Evolutionary conservation across 2,797 vertebrate species (phyloP).

Genomic region (Merluccius polli): DNA sequence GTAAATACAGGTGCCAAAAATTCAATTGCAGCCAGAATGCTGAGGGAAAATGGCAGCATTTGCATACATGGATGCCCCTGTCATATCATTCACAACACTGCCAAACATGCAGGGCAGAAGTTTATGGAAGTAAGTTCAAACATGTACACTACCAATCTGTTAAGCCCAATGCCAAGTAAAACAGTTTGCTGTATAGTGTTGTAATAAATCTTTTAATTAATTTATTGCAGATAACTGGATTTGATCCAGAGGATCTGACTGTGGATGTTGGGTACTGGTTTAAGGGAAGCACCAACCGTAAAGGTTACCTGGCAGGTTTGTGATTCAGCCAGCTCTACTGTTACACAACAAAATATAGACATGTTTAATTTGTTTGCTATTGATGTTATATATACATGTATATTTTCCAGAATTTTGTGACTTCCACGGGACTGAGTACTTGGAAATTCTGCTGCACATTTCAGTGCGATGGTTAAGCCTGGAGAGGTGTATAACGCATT

Average conservation of each 20-base stretch:
- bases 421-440: slow-evolving; percentile 9
- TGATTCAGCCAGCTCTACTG: slow-evolving; percentile 12
- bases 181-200: not conserved
- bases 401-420: not conserved
- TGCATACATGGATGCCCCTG: slow-evolving; percentile 9
- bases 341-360: slow-evolving; percentile 8
- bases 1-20: slow-evolving; percentile 25
- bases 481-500: slow-evolving; percentile 14
- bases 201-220: slow-evolving; percentile 5
- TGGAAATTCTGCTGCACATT: slow-evolving; percentile 16
- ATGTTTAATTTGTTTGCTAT: slow-evolving; percentile 11
- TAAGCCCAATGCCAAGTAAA: slow-evolving; percentile 14
- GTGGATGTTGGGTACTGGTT: slow-evolving; percentile 19
- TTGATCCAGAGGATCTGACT: slow-evolving; percentile 16
- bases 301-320: slow-evolving; percentile 14
- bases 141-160: slow-evolving; percentile 14
- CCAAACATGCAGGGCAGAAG: slow-evolving; percentile 1
- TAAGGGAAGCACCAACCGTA: slow-evolving; percentile 11
- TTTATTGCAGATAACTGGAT: slow-evolving; percentile 5
- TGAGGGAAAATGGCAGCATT: not conserved
- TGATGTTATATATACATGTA: slow-evolving; percentile 15
- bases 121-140: slow-evolving; percentile 23
- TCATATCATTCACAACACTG: slow-evolving; percentile 10
- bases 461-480: slow-evolving; percentile 13
- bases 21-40: slow-evolving; percentile 17